Evolutionary conservation across 2,888 invertebrate species (phyloP).

Genomic region (Schizaphis graminum): DNA sequence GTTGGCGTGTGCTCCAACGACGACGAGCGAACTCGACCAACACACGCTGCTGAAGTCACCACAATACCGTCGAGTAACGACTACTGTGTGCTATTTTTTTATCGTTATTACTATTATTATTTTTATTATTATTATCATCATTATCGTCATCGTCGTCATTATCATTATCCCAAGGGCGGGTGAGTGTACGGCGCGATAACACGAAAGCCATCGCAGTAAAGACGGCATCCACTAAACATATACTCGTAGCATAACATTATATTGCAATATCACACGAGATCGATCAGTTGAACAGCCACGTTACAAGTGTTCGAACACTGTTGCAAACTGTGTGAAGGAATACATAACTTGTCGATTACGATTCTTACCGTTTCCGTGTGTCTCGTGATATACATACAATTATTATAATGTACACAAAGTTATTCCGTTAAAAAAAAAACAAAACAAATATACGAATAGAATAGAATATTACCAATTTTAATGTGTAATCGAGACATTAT

Average conservation of each 20-base stretch:
- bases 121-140: background rate
- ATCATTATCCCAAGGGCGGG: background rate
- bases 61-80: background rate
- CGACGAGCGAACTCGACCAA: background rate
- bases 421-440: background rate
- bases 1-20: background rate
- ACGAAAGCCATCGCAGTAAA: background rate
- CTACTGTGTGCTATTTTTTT: background rate
- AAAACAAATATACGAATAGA: background rate
- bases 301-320: background rate
- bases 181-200: background rate
- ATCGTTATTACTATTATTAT: background rate
- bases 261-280: background rate
- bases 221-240: background rate
- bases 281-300: background rate
- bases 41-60: background rate
- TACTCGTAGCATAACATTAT: background rate
- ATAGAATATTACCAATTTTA: background rate
- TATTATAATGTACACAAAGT: background rate
- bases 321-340: background rate
- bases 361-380: background rate
- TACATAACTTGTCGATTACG: background rate
- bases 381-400: background rate
- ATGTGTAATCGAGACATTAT: background rate
- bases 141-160: background rate